Base-by-base conservation (phyloP, 2,113 vertebrate species). In the Catagonus wagneri region DNA sequence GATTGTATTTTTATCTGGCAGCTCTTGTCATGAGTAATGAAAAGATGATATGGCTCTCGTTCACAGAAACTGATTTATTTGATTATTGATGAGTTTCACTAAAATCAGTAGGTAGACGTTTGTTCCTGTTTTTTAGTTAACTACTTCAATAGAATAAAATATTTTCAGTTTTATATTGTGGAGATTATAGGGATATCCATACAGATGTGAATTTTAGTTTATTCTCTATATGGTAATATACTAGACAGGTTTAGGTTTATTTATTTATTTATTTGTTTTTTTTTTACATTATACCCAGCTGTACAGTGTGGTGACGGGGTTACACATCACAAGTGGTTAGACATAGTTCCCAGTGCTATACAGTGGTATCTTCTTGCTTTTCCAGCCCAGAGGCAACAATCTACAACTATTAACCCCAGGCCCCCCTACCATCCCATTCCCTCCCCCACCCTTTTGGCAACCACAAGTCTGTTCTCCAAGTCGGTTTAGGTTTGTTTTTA, bases 31-130 rank as follows among this genome's bases (percentile, higher is more conserved):
- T 50, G n/a, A 93, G 36, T 87, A 90, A 92, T 75, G 83, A 68
- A 72, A 76, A 89, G 22, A 91, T 85, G 71, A 81, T 69, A 65
- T 60, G 83, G 32, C 19, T 96, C 0, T 85, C 75, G 7, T 83
- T 83, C 23, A 52, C 68, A 94, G 74, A n/a, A n/a, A 81, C n/a
- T 39, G 58, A 56, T 39, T 86, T 78, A 92, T 83, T 79, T 83
- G 17, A 68, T 87, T 20, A 80, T 32, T 79, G 15, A 63, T 92
- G 83, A 86, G 20, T 19, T 58, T 85, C 69, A 56, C 25, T 66
- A 69, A 29, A 78, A 56, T 85, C 22, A 95, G 52, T 76, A 72
- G 20, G 3, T 94, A 89, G 72, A 63, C 54, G 25, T 56, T 27
- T 84, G 8, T 83, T 2, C 10, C 83, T 12, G 72, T 44, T 75